Percentiles rank a stretch among this genome's conserved stretches.
These are phyloP conservation scores for Phylloscopus collybita DNA, from an alignment of 2,797 vertebrate species.

Conservation along the genomic window DNA sequence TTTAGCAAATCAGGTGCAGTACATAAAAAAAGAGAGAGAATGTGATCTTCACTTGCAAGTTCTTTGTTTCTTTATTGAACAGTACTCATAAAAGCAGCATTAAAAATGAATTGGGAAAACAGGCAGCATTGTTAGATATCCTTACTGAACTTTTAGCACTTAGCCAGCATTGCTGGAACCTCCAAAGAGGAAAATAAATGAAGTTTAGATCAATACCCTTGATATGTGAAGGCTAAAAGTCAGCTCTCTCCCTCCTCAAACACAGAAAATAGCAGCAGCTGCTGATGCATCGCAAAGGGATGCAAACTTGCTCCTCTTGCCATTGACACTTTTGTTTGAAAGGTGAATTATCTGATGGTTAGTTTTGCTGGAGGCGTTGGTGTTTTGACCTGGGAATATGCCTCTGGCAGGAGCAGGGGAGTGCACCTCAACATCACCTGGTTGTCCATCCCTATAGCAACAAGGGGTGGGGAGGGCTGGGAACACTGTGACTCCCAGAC, in stretches of 20 bases:
- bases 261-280: background rate
- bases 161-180: background rate
- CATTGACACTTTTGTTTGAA: background rate
- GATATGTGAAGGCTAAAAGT: background rate
- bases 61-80: background rate
- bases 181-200: background rate
- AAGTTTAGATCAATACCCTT: background rate
- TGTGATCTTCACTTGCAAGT: rapidly evolving
- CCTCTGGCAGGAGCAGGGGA: background rate
- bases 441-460: background rate
- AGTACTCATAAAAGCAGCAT: background rate
- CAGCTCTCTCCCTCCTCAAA: background rate
- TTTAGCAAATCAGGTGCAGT: background rate
- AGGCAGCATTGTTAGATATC: background rate
- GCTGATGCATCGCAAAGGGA: rapidly evolving
- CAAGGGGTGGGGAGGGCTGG: background rate
- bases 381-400: background rate
- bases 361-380: background rate
- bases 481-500: background rate
- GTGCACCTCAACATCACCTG: background rate
- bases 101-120: background rate
- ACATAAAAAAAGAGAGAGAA: background rate
- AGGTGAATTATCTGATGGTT: background rate
- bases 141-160: background rate
- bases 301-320: background rate